phyloP scores from a whole-genome alignment of 2,113 vertebrate species.

The Oreochromis aureus region DNA sequence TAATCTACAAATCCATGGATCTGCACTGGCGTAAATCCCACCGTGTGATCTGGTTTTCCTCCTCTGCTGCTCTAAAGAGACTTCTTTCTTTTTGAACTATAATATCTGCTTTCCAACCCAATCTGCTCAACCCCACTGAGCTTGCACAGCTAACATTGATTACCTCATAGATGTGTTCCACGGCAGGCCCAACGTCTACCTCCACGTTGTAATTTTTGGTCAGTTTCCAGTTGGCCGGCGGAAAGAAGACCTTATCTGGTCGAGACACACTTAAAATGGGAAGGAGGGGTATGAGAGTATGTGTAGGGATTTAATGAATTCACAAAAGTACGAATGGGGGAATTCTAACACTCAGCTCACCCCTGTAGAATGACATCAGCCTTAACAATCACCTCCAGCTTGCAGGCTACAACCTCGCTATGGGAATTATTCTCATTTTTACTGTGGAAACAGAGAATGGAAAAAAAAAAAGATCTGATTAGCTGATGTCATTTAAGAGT shows the following conservation, averaged over 20 bases:
- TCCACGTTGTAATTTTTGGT: conserved; percentile 68
- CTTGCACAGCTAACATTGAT: conserved; percentile 4
- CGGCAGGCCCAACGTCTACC: conserved; percentile 78
- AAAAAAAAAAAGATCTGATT: background rate
- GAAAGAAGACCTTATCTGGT: conserved; percentile 83
- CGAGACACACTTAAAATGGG: conserved; percentile 77
- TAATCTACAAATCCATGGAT: background rate
- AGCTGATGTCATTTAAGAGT: background rate
- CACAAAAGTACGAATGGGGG: conserved; percentile 7
- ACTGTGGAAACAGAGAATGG: conserved; percentile 61
- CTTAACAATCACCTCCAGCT: conserved; percentile 77
- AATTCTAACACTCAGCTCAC: conserved; percentile 67
- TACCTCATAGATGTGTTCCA: conserved; percentile 89
- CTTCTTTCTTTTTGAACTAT: background rate
- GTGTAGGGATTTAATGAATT: background rate
- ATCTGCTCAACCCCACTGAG: background rate
- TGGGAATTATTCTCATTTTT: conserved; percentile 92
- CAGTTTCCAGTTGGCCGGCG: conserved; percentile 74
- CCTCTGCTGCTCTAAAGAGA: background rate
- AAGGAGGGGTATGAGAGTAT: conserved; percentile 4
- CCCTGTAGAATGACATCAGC: conserved; percentile 80
- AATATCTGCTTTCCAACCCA: background rate
- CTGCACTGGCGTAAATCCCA: background rate
- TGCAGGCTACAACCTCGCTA: conserved; percentile 79
- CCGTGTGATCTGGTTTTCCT: background rate